Base-by-base conservation (phyloP, 2,888 invertebrate species). In the Folsomia manolachei region DNA sequence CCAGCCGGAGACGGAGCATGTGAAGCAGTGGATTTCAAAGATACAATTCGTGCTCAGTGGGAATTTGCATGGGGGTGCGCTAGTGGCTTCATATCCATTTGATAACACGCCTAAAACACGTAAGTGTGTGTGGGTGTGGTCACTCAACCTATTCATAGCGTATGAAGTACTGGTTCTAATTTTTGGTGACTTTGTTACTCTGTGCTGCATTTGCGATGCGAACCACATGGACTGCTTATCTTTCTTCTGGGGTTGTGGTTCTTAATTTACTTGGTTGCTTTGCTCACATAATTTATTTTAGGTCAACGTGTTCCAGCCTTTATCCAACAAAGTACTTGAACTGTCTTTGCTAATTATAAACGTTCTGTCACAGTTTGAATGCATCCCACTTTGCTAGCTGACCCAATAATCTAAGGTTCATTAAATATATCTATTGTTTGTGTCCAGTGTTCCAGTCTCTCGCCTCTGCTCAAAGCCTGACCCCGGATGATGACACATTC, bases 41-140 rank as follows among this genome's bases (percentile, higher is more conserved):
- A 93, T 92, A 73, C 95, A 94, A 84, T 97, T 97, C 83, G 94
- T 96, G 14, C 86, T 97, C 39, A 96, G 96, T 0, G 97, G 95
- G 63, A 95, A 95, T 80, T 86, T 97, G 69, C 97, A 97, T 83
- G 97, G 97, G 0, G 97, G 97, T 62, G 94, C 95, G 0, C 86
- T 97, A 75, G 97, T 98, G 18, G 97, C 95, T 62, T 96, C 95
- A 82, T 98, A 97, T 84, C 97, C 98, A 0, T 98, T 93, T 84
- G 97, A 98, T 84, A 96, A 95, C 84, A 95, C 94, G 2, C 94
- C 94, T 23, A 94, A 91, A 86, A 91, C 94, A 85, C 92, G 95
- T 95, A 90, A 91, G 91, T 71, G n/a, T 53, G n/a, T n/a, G n/a
- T n/a, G n/a, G n/a, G n/a, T n/a, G n/a, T n/a, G n/a, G n/a, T n/a